A percentile compares a stretch with the other conserved stretches of the same genome.
phyloP scores from a whole-genome alignment of 2,113 vertebrate genomes.

The Cochlearius cochlearius region DNA sequence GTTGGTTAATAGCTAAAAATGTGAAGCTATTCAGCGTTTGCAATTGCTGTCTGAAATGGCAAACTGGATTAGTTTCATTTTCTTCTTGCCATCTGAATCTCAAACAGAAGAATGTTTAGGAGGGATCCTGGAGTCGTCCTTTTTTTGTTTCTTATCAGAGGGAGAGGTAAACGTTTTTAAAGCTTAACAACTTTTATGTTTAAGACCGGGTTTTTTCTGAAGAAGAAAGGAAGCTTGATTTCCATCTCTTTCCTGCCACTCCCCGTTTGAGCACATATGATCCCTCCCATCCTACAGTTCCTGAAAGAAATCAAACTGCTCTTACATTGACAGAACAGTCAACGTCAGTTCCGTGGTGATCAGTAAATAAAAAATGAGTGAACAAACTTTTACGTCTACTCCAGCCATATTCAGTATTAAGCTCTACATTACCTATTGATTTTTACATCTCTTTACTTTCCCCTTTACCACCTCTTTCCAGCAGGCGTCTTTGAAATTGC shows the following conservation, averaged over 20 bases:
- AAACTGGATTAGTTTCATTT: not conserved
- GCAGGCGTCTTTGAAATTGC: not conserved
- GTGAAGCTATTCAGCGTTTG: not conserved
- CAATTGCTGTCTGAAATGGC: not conserved
- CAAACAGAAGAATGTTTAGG: not conserved
- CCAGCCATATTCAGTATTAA: not conserved
- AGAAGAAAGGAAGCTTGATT: slow-evolving; percentile 22
- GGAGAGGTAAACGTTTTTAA: not conserved
- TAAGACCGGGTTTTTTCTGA: not conserved
- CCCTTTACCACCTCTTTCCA: not conserved
- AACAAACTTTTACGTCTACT: not conserved
- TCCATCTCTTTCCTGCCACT: slow-evolving; percentile 47
- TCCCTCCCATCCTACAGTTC: not conserved
- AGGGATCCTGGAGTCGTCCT: not conserved
- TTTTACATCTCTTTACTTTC: not conserved
- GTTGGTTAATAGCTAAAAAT: not conserved
- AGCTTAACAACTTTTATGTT: not conserved
- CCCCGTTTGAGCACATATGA: not conserved
- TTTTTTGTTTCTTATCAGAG: not conserved
- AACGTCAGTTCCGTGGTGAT: not conserved
- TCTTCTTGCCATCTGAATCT: not conserved
- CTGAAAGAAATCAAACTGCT: not conserved
- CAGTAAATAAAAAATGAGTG: not conserved
- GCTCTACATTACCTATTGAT: not conserved
- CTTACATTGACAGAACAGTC: not conserved